phyloP scores from a whole-genome alignment of 2,113 vertebrate genomes.

The Dipodomys spectabilis region DNA sequence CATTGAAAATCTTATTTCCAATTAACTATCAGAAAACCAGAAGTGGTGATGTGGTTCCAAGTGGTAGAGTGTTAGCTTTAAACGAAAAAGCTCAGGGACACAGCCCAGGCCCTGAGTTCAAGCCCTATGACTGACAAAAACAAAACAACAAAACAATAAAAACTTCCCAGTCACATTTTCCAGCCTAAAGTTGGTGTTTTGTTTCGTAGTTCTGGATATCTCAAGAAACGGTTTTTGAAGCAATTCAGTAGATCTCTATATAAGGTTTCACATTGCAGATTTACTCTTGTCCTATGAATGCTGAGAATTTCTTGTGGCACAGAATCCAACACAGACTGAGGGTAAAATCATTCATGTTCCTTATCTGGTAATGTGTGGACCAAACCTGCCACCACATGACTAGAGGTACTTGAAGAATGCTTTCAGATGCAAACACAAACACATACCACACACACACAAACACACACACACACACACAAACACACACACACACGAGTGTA shows the following conservation, averaged over 20 bases:
- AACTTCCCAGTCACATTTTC: background rate
- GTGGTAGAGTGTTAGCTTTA: no score
- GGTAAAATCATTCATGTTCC: background rate
- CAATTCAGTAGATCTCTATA: background rate
- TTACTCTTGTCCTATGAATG: background rate
- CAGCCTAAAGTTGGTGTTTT: background rate
- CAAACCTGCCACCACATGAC: background rate
- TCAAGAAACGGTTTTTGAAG: constrained; percentile 14
- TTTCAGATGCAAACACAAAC: background rate
- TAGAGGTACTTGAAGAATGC: background rate
- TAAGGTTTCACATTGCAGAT: background rate
- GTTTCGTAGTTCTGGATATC: background rate
- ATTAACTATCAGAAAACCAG: no score
- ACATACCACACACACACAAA: background rate
- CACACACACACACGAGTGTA: background rate
- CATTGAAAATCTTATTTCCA: no score
- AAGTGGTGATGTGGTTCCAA: no score
- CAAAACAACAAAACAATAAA: background rate
- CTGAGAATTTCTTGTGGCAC: background rate
- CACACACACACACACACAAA: background rate
- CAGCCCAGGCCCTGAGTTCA: no score
- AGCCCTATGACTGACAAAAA: no score
- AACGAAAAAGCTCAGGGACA: no score
- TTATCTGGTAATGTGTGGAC: background rate
- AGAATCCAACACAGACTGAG: background rate